phyloP scores from a whole-genome alignment of 1,140 invertebrate species.

The Philotrypesis tridentata region DNA sequence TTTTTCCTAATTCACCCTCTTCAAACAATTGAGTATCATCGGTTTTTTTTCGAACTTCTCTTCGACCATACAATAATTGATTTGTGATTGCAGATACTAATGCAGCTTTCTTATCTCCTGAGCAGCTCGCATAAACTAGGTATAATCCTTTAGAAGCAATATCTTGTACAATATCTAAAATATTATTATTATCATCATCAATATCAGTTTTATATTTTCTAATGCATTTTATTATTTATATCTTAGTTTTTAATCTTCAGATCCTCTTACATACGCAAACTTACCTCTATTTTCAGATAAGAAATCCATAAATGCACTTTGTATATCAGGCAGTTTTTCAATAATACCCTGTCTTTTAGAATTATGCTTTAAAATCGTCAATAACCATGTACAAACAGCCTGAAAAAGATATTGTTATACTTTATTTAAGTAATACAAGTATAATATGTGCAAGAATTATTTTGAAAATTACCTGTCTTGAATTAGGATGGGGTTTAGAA shows the following conservation, averaged over 20 bases:
- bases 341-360: slow-evolving; percentile 80
- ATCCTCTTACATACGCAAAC: slow-evolving; percentile 53
- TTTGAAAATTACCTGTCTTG: slow-evolving; percentile 80
- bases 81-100: slow-evolving; percentile 86
- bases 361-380: slow-evolving; percentile 88
- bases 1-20: slow-evolving; percentile 88
- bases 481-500: slow-evolving; percentile 86
- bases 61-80: slow-evolving; percentile 85
- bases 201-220: not conserved
- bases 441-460: slow-evolving; percentile 40
- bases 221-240: not conserved
- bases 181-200: not conserved
- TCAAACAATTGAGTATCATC: slow-evolving; percentile 91
- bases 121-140: slow-evolving; percentile 88
- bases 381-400: slow-evolving; percentile 89
- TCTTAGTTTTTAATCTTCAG: not conserved
- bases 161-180: slow-evolving; percentile 90
- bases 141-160: slow-evolving; percentile 92
- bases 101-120: slow-evolving; percentile 80
- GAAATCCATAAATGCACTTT: slow-evolving; percentile 90
- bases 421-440: not conserved
- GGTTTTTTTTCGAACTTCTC: slow-evolving; percentile 82
- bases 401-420: slow-evolving; percentile 66
- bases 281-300: slow-evolving; percentile 92
- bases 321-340: slow-evolving; percentile 80